A percentile compares a stretch with the other conserved stretches of the same genome.
phyloP scores from a whole-genome alignment of 2,888 invertebrate species.

The Leucophenga montana region DNA sequence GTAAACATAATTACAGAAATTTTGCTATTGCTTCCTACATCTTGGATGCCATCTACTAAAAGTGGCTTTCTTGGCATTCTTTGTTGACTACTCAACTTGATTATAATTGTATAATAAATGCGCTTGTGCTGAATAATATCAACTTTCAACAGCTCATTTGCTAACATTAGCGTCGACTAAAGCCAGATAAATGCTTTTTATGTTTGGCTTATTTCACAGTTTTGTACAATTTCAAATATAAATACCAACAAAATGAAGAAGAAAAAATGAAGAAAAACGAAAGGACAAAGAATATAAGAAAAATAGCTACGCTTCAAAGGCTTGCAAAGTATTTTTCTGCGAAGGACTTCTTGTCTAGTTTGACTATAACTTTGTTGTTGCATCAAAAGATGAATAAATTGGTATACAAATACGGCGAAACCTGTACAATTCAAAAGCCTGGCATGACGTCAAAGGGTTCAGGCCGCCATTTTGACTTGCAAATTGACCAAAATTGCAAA shows the following conservation, averaged over 20 bases:
- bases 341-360: constrained; percentile 8
- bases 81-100: too few species aligned
- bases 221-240: too few species aligned
- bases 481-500: not conserved
- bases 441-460: constrained; percentile 16
- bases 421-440: not conserved
- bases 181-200: not conserved
- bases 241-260: too few species aligned
- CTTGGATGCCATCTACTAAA: too few species aligned
- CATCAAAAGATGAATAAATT: not conserved
- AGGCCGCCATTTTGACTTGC: constrained; percentile 2
- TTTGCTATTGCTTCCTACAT: too few species aligned
- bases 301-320: not conserved
- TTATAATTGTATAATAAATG: too few species aligned
- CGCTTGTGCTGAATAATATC: not conserved
- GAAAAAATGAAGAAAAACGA: too few species aligned
- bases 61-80: too few species aligned
- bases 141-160: not conserved
- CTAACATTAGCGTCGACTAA: too few species aligned
- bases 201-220: not conserved
- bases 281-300: too few species aligned
- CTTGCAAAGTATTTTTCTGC: not conserved
- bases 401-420: not conserved
- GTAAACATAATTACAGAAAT: too few species aligned
- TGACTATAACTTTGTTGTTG: not conserved